Percentiles rank a stretch among this genome's conserved stretches.
phyloP scores from a whole-genome alignment of 2,888 invertebrate genomes.

The Phaonia tiefii region DNA sequence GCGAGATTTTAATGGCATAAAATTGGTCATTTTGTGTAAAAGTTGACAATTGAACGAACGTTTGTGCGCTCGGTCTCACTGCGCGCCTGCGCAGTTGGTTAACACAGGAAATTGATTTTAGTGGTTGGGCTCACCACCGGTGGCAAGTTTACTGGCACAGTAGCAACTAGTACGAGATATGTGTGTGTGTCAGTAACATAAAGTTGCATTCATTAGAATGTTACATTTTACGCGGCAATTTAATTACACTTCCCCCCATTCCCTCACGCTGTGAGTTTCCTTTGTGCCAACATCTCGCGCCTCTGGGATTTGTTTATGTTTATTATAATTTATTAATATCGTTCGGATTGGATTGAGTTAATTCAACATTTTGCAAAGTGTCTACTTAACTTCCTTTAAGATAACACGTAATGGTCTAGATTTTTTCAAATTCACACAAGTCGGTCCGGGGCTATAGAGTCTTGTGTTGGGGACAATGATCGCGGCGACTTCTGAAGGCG shows the following conservation, averaged over 20 bases:
- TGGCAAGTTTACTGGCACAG: constrained; percentile 15
- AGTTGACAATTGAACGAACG: constrained; percentile 60
- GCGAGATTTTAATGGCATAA: constrained; percentile 49
- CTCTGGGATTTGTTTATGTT: constrained; percentile 1
- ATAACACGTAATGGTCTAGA: constrained; percentile 46
- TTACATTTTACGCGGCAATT: constrained; percentile 41
- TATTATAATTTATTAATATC: constrained; percentile 27
- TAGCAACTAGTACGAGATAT: constrained; percentile 32
- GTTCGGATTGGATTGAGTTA: constrained; percentile 2
- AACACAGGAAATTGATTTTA: constrained; percentile 66
- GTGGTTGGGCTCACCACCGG: constrained; percentile 50
- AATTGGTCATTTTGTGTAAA: constrained; percentile 56
- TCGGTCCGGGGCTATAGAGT: background rate
- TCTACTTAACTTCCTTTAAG: constrained; percentile 64
- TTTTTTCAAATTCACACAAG: constrained; percentile 10
- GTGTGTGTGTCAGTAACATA: background rate
- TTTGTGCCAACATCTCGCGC: background rate
- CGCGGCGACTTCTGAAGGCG: background rate
- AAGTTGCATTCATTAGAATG: constrained; percentile 60
- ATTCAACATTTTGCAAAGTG: constrained; percentile 50
- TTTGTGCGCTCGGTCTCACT: background rate
- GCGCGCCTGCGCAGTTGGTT: constrained; percentile 15
- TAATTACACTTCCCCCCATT: constrained; percentile 38
- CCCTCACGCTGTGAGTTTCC: background rate
- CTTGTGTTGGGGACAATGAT: background rate